Conservation (phyloP, 1,140 invertebrate genomes). For the Drosophila ananassae region DNA sequence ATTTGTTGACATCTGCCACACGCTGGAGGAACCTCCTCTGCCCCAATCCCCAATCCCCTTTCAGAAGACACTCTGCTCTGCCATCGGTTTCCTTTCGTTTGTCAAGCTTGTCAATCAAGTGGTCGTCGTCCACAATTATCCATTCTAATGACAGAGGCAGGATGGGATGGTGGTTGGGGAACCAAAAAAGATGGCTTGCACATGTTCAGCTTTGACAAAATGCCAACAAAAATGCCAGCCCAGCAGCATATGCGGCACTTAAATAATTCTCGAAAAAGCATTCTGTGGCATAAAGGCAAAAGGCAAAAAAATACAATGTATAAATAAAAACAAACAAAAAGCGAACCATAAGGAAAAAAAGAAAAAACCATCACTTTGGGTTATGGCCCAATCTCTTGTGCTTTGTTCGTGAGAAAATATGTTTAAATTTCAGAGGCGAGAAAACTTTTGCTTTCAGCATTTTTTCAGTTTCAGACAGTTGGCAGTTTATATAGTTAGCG, state of each 20-base stretch:
- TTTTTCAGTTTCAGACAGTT: slow-evolving; percentile 24
- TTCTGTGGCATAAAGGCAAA: not conserved
- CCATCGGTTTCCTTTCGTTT: slow-evolving; percentile 37
- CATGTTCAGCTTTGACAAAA: slow-evolving; percentile 75
- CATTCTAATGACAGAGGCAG: slow-evolving; percentile 72
- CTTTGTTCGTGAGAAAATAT: slow-evolving; percentile 63
- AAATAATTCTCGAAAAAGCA: slow-evolving; percentile 65
- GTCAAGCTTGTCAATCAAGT: slow-evolving; percentile 68
- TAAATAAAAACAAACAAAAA: slow-evolving; percentile 22
- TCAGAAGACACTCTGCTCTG: not conserved
- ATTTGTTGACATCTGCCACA: slow-evolving; percentile 79
- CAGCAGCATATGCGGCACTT: slow-evolving; percentile 65
- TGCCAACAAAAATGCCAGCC: slow-evolving; percentile 63
- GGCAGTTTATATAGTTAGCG: slow-evolving; percentile 49
- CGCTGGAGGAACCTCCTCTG: slow-evolving; percentile 21
- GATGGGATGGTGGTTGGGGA: slow-evolving; percentile 1
- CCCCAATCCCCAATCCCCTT: not conserved
- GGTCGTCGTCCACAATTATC: slow-evolving; percentile 71
- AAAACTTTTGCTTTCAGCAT: slow-evolving; percentile 72
- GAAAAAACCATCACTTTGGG: slow-evolving; percentile 17
- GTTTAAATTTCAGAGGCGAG: slow-evolving; percentile 25
- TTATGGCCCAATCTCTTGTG: slow-evolving; percentile 47
- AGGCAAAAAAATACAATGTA: slow-evolving; percentile 14
- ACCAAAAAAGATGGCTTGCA: slow-evolving; percentile 72
- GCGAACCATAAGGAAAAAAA: slow-evolving; percentile 20